Conservation (phyloP, 92 coral and sea anemone species). For the Bergia puertoricense region DNA sequence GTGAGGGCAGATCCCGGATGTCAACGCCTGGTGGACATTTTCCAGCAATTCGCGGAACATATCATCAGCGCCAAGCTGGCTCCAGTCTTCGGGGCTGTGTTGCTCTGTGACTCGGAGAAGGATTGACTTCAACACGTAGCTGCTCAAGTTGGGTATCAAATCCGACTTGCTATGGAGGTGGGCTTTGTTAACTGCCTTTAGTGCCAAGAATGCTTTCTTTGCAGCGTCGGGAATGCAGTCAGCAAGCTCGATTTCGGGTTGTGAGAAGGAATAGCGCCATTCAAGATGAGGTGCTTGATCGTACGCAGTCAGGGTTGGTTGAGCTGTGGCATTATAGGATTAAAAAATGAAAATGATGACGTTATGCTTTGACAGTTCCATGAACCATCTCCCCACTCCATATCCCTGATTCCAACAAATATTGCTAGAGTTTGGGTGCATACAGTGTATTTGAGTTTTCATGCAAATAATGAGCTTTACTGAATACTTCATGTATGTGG, state of each 20-base stretch:
- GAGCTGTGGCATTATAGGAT: conserved; percentile 20
- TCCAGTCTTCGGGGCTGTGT: background rate
- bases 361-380: background rate
- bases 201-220: conserved; percentile 17
- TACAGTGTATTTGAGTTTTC: no score
- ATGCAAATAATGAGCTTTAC: no score
- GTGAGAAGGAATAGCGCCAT: conserved; percentile 36
- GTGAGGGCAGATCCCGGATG: background rate
- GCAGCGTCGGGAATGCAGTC: conserved; percentile 33
- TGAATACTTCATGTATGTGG: no score
- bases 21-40: conserved; percentile 21
- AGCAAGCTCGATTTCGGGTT: conserved; percentile 44
- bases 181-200: no score
- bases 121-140: conserved; percentile 36
- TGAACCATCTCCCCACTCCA: no score
- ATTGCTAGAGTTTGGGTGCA: no score
- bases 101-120: conserved; percentile 24
- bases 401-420: no score
- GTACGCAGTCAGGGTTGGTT: conserved; percentile 31
- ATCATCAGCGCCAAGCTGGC: background rate
- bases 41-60: conserved; percentile 9
- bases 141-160: conserved; percentile 6
- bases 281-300: conserved; percentile 3
- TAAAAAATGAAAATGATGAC: background rate
- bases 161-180: background rate